Evolutionary conservation across 1,140 invertebrate species (phyloP).

Genomic region (Papilio xuthus): DNA sequence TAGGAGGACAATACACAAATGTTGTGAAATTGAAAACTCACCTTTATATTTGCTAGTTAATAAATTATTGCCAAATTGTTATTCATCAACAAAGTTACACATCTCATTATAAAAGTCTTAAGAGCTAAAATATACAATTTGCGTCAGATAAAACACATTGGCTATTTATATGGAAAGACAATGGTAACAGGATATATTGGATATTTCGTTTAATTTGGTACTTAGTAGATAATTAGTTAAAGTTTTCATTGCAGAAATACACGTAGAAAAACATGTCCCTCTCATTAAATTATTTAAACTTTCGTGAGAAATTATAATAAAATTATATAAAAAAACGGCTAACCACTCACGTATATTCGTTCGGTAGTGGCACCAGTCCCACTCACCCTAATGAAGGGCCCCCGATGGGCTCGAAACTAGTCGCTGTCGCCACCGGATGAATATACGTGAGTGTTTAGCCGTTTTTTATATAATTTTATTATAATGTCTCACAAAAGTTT

Average conservation of each 20-base stretch:
- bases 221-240: no score
- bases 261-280: not conserved
- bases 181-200: slow-evolving; percentile 13
- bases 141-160: not conserved
- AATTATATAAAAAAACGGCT: no score
- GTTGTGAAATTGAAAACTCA: not conserved
- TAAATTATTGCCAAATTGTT: slow-evolving; percentile 31
- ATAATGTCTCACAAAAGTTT: no score
- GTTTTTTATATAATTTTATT: no score
- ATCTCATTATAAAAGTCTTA: slow-evolving; percentile 12
- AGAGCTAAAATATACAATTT: slow-evolving; percentile 21
- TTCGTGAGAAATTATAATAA: no score
- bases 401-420: no score
- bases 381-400: no score
- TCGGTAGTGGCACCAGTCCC: no score
- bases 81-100: slow-evolving; percentile 3
- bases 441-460: no score
- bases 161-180: slow-evolving; percentile 16
- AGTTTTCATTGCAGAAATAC: not conserved
- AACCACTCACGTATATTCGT: no score
- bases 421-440: no score
- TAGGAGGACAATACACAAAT: not conserved
- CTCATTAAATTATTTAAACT: no score
- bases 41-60: slow-evolving; percentile 14
- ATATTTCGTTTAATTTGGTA: not conserved